Evolutionary conservation across 1,140 invertebrate genomes (phyloP), one percentile per base, ranked within the genome.

Genomic region (Drosophila repletoides): DNA sequence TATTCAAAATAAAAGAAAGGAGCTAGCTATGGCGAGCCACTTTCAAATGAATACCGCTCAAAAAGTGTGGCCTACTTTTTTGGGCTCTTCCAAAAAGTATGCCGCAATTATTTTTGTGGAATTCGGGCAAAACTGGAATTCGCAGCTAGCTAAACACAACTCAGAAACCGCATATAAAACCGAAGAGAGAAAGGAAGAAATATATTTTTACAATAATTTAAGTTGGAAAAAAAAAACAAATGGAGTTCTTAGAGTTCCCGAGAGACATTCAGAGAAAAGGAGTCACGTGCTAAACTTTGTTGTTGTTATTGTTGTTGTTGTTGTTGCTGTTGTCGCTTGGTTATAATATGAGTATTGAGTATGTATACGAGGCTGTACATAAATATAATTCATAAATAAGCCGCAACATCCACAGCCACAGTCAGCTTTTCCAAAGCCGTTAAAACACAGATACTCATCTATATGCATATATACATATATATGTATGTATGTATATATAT

Each of bases 301-400:
- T 14, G 24, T 14, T 33, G 24, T 2, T 31, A 26, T 33, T 55
- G 36, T 56, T 45, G 52, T 31, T 56, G 31, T 59, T 59, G 41
- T 21, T 58, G 28, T 7, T 58, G 55, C 14, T 19, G 14, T 22
- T 45, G 31, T 26, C 15, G 46, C 46, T 33, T 49, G 46, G 17
- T n/a, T n/a, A n/a, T n/a, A n/a, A 2, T 15, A 14, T 28, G n/a
- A 26, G 34, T 7, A n/a, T 21, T 12, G 31, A 10, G 5, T 19
- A 22, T 24, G 14, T 17, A 9, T 26, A 12, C 17, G 31, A 40
- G 9, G 28, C 10, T 15, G 22, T 48, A 38, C 15, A 58, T 36
- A 31, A 41, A 52, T 52, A 41, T 40, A 31, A 52, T 29, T 61
- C 58, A 51, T 49, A 51, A 60, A 60, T 60, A 51, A 51, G 58